Conservation (phyloP, 1,140 invertebrate species). For the Drosophila elegans region DNA sequence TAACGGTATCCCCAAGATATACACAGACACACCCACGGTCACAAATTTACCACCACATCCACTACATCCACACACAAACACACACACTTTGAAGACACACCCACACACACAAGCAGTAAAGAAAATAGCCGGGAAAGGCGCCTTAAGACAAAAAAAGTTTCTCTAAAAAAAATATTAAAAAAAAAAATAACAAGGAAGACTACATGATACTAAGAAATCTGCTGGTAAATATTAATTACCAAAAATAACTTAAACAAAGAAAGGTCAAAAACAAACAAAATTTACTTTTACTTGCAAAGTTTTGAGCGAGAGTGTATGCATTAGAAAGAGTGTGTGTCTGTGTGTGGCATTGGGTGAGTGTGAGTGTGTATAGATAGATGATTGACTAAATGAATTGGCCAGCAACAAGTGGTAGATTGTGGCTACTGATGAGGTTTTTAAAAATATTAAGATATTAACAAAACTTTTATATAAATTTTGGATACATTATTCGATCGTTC, state of each 20-base stretch:
- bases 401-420: slow-evolving; percentile 57
- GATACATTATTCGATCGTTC: too few relatives aligned
- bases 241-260: slow-evolving; percentile 18
- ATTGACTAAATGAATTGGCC: slow-evolving; percentile 19
- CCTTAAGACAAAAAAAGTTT: slow-evolving; percentile 4
- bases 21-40: background rate
- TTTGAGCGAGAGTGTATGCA: background rate
- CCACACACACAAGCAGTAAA: background rate
- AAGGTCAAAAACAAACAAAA: slow-evolving; percentile 4
- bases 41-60: background rate
- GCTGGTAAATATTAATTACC: slow-evolving; percentile 75
- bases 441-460: background rate
- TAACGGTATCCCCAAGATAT: slow-evolving; percentile 26
- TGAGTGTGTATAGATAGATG: slow-evolving; percentile 7
- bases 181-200: slow-evolving; percentile 6
- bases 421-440: background rate
- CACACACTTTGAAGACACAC: background rate
- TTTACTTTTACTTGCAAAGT: slow-evolving; percentile 29
- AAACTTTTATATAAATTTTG: too few relatives aligned
- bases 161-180: background rate
- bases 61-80: background rate
- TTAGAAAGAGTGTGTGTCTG: slow-evolving; percentile 11
- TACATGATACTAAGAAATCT: slow-evolving; percentile 67
- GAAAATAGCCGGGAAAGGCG: slow-evolving; percentile 10
- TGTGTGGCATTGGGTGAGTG: slow-evolving; percentile 1